Conservation (phyloP, 2,797 vertebrate genomes). For the Phylloscopus collybita region DNA sequence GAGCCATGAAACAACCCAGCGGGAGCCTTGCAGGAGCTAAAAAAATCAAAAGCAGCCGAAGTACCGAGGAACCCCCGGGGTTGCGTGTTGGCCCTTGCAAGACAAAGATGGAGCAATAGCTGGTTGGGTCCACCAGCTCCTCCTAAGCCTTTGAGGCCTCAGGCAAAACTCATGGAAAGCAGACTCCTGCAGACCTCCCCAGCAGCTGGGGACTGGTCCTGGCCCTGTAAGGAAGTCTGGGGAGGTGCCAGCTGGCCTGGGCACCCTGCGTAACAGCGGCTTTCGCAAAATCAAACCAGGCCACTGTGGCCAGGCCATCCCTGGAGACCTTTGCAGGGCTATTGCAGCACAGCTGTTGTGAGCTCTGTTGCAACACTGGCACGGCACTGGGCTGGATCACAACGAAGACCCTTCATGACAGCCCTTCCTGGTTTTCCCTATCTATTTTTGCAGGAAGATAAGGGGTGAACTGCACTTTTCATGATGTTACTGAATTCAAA, state of each 20-base stretch:
- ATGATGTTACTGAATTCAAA: neutral
- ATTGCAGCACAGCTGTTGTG: constrained; percentile 35
- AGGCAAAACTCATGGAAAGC: constrained; percentile 61
- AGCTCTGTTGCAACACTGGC: neutral
- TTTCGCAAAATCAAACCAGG: neutral
- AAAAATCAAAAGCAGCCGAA: constrained; percentile 6
- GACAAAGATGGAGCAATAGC: constrained; percentile 50
- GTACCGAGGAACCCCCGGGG: neutral
- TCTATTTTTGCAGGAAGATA: neutral
- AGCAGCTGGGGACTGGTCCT: neutral
- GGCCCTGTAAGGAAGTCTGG: constrained; percentile 16
- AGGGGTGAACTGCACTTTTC: neutral
- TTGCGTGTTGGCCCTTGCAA: neutral
- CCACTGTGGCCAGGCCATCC: neutral
- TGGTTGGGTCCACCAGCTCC: constrained; percentile 3
- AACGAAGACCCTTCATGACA: neutral
- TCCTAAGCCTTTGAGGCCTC: neutral
- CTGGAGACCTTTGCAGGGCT: neutral
- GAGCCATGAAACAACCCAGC: neutral
- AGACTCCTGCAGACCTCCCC: constrained; percentile 24
- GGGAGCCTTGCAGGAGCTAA: neutral
- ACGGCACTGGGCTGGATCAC: fast-evolving
- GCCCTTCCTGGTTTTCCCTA: neutral
- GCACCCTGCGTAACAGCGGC: constrained; percentile 8
- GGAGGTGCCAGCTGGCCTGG: constrained; percentile 46